A percentile compares a stretch with the other conserved stretches of the same genome.
Evolutionary conservation across 2,113 vertebrate genomes (phyloP).

Genomic region (Neolamprologus falcicula): DNA sequence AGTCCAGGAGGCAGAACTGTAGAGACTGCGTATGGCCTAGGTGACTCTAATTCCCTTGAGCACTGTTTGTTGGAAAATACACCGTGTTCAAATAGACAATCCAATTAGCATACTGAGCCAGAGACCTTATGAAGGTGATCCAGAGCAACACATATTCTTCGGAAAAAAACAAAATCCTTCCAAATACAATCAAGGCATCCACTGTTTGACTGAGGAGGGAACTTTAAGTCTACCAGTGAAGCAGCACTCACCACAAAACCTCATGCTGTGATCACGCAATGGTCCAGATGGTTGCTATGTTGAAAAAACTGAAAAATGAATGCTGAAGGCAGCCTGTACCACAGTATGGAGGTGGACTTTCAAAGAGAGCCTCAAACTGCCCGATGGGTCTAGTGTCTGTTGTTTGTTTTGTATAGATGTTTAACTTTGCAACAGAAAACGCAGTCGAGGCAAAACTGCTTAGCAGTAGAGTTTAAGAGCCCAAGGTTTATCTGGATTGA

Average conservation of each 20-base stretch:
- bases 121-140: not conserved
- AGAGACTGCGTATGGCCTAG: not conserved
- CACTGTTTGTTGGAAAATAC: not conserved
- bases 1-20: not conserved
- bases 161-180: not conserved
- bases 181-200: conserved; percentile 13
- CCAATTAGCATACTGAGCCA: not conserved
- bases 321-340: conserved; percentile 27
- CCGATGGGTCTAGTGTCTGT: not conserved
- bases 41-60: not conserved
- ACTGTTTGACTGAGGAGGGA: not conserved
- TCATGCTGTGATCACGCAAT: conserved; percentile 38
- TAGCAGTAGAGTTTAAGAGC: not conserved
- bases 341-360: conserved; percentile 29
- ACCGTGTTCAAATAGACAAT: not conserved
- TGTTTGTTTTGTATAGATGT: not conserved
- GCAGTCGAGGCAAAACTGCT: not conserved
- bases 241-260: conserved; percentile 6
- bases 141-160: not conserved
- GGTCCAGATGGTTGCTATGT: conserved; percentile 48
- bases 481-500: not conserved
- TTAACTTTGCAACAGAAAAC: not conserved
- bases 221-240: conserved; percentile 25
- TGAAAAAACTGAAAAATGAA: not conserved
- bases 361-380: conserved; percentile 25